phyloP scores from a whole-genome alignment of 2,797 vertebrate species.

The Gobionotothen gibberifrons region DNA sequence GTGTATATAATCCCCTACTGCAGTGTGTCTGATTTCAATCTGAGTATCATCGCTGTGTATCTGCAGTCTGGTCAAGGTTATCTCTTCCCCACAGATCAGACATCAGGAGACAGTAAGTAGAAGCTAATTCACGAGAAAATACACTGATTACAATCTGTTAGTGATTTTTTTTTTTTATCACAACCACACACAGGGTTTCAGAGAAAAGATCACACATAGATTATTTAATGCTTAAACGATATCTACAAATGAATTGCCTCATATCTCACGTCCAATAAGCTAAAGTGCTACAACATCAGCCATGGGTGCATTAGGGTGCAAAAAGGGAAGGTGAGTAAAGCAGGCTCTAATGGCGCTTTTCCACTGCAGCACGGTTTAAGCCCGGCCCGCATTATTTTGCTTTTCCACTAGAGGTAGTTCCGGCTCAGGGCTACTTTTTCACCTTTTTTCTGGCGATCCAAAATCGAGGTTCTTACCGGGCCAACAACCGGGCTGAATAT shows the following conservation, averaged over 20 bases:
- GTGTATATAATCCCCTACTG: not conserved
- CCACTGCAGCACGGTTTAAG: too few relatives aligned
- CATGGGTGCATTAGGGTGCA: slow-evolving; percentile 27
- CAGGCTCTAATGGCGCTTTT: slow-evolving; percentile 29
- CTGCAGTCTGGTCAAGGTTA: slow-evolving; percentile 32
- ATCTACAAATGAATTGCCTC: slow-evolving; percentile 1
- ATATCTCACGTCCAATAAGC: slow-evolving; percentile 41
- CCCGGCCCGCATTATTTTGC: too few relatives aligned
- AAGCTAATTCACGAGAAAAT: slow-evolving; percentile 25
- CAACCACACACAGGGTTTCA: slow-evolving; percentile 9
- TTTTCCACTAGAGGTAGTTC: too few relatives aligned
- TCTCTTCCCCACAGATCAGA: slow-evolving; percentile 34
- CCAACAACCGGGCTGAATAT: too few relatives aligned
- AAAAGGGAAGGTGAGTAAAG: slow-evolving; percentile 60
- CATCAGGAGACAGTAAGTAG: slow-evolving; percentile 7
- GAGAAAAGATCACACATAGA: slow-evolving; percentile 10
- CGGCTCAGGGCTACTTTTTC: too few relatives aligned
- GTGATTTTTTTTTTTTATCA: slow-evolving; percentile 34
- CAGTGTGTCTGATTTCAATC: slow-evolving; percentile 28
- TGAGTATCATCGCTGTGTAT: slow-evolving; percentile 1
- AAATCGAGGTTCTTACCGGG: too few relatives aligned
- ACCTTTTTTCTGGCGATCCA: too few relatives aligned
- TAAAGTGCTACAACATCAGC: slow-evolving; percentile 55
- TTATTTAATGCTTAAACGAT: not conserved
- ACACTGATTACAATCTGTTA: slow-evolving; percentile 24